Base-by-base conservation (phyloP, 1,140 invertebrate genomes). In the Apis cerana region DNA sequence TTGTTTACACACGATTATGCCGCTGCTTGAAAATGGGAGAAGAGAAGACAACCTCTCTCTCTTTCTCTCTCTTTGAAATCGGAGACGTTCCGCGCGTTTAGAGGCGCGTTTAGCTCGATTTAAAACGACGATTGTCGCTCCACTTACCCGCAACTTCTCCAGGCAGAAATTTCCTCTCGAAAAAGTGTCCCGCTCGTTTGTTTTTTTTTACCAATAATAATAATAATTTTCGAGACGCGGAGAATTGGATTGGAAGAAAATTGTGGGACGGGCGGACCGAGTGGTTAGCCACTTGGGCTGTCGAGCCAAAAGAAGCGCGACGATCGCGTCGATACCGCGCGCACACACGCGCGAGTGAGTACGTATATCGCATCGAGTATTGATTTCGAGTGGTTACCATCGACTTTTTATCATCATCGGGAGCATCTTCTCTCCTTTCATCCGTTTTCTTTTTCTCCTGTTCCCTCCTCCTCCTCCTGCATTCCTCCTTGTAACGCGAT, bases 1-100 rank as follows among this genome's bases (percentile, higher is more conserved):
- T 33, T 82, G 81, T 82, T 71, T 78, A 82, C 58, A 78, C 50
- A 54, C 81, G 81, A 78, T 82, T 78, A 82, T 64, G 71, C 65
- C 33, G 21, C 23, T 71, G 65, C 50, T 61, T 43, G 15, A 64
- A 76, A 82, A 58, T 65, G 50, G 3, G 61, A 71, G 70, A 82
- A 71, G 56, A 27, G 72, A 74, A 54, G 50, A 1, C 50, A 33
- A 33, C 15, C 64, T 23, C 15, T 17, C 52, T 21, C 21, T 15
- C 27, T 27, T 27, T 27, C 27, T 27, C 27, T 27, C 27, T 27
- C 27, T 88, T 88, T 79, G 82, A 88, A 79, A 88, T 58, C n/a
- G 56, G 86, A 88, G 75, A 75, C 21, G 75, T 87, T 43, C 78
- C 67, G 62, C n/a, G n/a, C 48, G 69, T 75, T 69, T 62, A 43